These are phyloP conservation scores for Phalanger gymnotis DNA, from an alignment of 2,797 vertebrate genomes.

Conservation along the genomic window DNA sequence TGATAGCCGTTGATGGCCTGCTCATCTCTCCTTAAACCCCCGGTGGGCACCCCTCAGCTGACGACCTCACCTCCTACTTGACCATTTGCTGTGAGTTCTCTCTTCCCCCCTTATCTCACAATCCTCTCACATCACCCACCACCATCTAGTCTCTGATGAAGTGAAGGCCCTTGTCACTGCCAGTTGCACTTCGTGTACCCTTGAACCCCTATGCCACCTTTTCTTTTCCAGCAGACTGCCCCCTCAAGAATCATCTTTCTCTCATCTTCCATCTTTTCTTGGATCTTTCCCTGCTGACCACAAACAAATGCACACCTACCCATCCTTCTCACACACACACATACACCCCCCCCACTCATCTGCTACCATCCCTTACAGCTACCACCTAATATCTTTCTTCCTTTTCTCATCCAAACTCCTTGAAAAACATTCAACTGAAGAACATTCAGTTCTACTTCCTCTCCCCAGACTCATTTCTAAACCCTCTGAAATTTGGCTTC, in stretches of 20 bases:
- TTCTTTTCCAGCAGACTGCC: no score
- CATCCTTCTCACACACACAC: background rate
- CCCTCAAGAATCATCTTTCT: background rate
- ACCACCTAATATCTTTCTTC: background rate
- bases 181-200: no score
- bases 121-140: background rate
- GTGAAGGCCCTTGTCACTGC: background rate
- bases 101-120: background rate
- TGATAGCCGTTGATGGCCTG: background rate
- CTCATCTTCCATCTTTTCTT: background rate
- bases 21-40: background rate
- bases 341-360: background rate
- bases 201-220: background rate
- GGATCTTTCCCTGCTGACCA: background rate
- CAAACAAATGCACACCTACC: background rate
- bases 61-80: background rate
- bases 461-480: background rate
- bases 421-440: background rate
- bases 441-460: background rate
- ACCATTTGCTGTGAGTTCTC: background rate
- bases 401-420: background rate
- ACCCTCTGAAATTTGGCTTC: background rate
- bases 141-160: background rate
- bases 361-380: background rate
- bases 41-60: background rate